These are phyloP conservation scores for Colaptes auratus DNA, from an alignment of 2,113 vertebrate species.

Conservation along the genomic window DNA sequence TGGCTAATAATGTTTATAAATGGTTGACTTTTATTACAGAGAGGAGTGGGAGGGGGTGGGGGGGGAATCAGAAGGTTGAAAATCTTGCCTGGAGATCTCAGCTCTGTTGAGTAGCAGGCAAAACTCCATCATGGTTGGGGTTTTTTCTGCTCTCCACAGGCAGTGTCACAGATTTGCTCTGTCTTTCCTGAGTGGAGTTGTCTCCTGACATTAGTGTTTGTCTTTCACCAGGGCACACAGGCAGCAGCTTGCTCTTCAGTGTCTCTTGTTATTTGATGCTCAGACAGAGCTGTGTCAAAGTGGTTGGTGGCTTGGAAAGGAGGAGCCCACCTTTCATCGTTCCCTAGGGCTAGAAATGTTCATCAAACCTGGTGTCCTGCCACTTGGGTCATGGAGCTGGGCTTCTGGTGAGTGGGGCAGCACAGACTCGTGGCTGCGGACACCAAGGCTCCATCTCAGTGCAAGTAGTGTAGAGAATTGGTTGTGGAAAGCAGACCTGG, in stretches of 20 bases:
- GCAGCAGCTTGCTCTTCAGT: neutral
- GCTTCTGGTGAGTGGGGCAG: neutral
- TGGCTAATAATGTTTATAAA: constrained; percentile 32
- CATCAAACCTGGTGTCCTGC: neutral
- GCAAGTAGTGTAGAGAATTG: neutral
- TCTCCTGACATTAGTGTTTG: neutral
- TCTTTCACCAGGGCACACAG: neutral
- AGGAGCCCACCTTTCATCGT: neutral
- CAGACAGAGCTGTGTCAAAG: neutral
- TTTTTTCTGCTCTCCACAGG: neutral
- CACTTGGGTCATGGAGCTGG: too few species aligned
- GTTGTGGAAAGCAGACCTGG: neutral
- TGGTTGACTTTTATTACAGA: neutral
- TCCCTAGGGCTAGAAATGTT: neutral
- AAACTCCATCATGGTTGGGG: neutral
- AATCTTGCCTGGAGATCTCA: neutral
- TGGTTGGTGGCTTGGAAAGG: neutral
- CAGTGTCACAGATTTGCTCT: neutral
- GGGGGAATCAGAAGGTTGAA: neutral
- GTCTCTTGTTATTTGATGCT: neutral
- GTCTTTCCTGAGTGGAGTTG: neutral
- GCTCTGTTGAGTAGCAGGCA: neutral
- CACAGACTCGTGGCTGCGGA: neutral
- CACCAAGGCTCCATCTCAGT: neutral
- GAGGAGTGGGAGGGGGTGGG: neutral